Evolutionary conservation across 2,888 invertebrate species (phyloP), one percentile per base, ranked within the genome.

Genomic region (Mimas tiliae): DNA sequence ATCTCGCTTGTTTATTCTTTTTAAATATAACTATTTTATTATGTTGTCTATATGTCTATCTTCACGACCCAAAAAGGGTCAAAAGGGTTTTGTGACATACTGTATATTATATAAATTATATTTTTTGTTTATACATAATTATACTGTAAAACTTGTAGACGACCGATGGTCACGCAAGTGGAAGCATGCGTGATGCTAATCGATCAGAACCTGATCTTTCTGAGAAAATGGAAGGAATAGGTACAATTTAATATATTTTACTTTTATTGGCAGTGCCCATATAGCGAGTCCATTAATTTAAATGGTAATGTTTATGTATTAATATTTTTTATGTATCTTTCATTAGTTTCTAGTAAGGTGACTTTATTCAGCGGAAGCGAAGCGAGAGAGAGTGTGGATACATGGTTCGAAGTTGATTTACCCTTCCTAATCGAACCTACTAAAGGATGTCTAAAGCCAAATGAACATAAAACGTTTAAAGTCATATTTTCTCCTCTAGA

Each of bases 401-500:
- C 91, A 0, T 91, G 90, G 89, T 89, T 90, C 66, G 93, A 93
- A 71, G 74, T 86, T 2, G 86, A 90, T 67, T 75, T 94, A 64
- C 95, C 95, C 0, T 95, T 95, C 73, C 73, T 75, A 47, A 91
- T 95, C 70, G 80, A 85, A 62, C 95, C 95, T 0, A 77, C 78
- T 12, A 85, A 78, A 63, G 90, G 85, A 12, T 90, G 88, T 65
- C 81, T 96, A 11, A 78, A 83, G 3, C 94, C 95, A 0, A 84
- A 83, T 1, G 80, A 93, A 74, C 86, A 69, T 19, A 71, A 81
- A 66, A 74, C 76, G 11, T 95, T 94, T 71, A 90, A 76, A 64
- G 84, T 95, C 0, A 93, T 85, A 3, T 96, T 96, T 81, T 82
- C 91, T 2, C 96, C 96, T 0, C 76, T 90, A 21, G 94, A 94